phyloP scores from a whole-genome alignment of 1,140 invertebrate species.

The Danaus plexippus region DNA sequence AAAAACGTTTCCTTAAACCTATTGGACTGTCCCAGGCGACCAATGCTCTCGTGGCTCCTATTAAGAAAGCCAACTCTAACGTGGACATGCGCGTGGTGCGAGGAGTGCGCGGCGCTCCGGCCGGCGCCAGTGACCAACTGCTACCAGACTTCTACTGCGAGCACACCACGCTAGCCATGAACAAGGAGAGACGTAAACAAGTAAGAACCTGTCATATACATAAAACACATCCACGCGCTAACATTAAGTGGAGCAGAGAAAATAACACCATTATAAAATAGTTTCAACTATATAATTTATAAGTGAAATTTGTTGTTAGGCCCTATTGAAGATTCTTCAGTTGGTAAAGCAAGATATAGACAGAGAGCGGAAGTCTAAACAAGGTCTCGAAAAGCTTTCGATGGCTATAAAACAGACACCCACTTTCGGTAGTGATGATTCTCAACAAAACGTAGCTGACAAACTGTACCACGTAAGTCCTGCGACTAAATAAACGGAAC shows the following conservation, averaged over 20 bases:
- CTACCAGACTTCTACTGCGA: constrained; percentile 96
- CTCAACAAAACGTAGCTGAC: constrained; percentile 92
- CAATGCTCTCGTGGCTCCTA: constrained; percentile 78
- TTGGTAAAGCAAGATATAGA: constrained; percentile 89
- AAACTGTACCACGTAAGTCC: constrained; percentile 88
- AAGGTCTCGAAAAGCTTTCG: constrained; percentile 90
- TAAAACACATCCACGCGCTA: no score
- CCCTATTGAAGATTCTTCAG: constrained; percentile 86
- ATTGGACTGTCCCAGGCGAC: constrained; percentile 73
- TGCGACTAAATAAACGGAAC: neutral
- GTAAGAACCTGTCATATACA: constrained; percentile 45
- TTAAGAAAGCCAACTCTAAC: constrained; percentile 79
- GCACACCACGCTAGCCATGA: constrained; percentile 94
- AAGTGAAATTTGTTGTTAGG: constrained; percentile 56
- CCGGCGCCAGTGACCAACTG: constrained; percentile 81
- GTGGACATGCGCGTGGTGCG: constrained; percentile 78
- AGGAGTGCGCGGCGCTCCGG: constrained; percentile 53
- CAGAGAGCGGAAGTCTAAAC: constrained; percentile 85
- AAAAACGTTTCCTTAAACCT: no score
- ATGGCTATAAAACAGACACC: constrained; percentile 93
- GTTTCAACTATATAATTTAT: no score
- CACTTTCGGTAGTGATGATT: constrained; percentile 89
- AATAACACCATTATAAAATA: no score
- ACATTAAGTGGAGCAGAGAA: no score
- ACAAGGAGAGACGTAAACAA: constrained; percentile 88